These are phyloP conservation scores for Sciurus niger DNA, from an alignment of 2,113 vertebrate species.

Conservation along the genomic window DNA sequence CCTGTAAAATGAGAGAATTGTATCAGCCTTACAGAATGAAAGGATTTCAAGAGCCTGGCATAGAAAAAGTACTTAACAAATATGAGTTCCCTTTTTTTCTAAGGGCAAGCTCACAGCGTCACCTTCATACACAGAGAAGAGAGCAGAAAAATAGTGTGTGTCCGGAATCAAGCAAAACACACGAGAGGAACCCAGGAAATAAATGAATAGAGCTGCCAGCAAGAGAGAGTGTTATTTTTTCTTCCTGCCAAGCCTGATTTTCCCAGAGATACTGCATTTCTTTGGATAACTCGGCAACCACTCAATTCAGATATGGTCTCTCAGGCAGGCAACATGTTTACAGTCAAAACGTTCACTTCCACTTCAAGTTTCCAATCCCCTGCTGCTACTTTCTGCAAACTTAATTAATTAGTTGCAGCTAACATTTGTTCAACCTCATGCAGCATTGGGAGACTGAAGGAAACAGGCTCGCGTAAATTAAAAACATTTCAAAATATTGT, in stretches of 20 bases:
- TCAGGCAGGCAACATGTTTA: conserved; percentile 81
- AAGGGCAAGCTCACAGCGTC: background rate
- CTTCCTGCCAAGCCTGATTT: conserved; percentile 76
- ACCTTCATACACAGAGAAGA: background rate
- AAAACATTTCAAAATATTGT: conserved; percentile 84
- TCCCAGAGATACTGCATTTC: conserved; percentile 75
- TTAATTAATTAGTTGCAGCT: conserved; percentile 86
- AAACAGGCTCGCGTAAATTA: conserved; percentile 75
- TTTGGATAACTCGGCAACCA: conserved; percentile 78
- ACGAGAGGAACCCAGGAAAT: conserved; percentile 39
- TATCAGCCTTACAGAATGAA: background rate
- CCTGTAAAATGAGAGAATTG: background rate
- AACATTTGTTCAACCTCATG: conserved; percentile 85
- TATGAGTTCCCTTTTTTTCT: background rate
- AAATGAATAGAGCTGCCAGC: conserved; percentile 54
- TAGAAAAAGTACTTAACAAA: background rate
- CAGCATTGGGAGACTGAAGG: conserved; percentile 39
- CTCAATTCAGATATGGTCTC: conserved; percentile 82
- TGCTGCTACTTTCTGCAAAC: conserved; percentile 86
- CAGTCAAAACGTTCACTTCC: conserved; percentile 83
- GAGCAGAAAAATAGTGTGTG: background rate
- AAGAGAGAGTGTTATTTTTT: conserved; percentile 39
- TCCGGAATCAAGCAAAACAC: conserved; percentile 45
- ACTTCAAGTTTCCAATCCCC: conserved; percentile 84
- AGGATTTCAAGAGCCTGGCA: background rate